These are phyloP conservation scores for Pachycephus smyrnensis DNA, from an alignment of 2,888 invertebrate genomes.

Conservation along the genomic window DNA sequence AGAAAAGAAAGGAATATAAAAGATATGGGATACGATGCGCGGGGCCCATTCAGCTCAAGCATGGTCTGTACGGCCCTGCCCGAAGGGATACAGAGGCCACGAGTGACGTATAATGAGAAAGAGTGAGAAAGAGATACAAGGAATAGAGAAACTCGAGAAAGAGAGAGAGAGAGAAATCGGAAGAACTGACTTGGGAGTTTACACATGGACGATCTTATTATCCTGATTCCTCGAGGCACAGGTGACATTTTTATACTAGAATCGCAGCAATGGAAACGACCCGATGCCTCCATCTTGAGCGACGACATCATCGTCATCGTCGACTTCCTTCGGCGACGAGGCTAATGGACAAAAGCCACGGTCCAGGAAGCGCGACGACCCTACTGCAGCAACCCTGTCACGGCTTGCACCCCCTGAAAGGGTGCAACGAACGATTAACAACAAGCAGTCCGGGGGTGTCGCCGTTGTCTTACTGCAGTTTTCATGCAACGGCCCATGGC, in stretches of 20 bases:
- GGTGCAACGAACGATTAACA: conserved; percentile 61
- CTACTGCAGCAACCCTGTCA: background rate
- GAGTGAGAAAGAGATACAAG: background rate
- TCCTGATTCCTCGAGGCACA: conserved; percentile 48
- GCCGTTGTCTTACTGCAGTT: conserved; percentile 49
- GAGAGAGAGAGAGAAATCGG: background rate
- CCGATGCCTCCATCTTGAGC: conserved; percentile 14
- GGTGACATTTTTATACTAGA: conserved; percentile 42
- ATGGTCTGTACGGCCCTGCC: background rate
- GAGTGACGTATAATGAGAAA: background rate
- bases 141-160: too few species aligned
- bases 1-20: background rate
- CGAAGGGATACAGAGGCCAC: background rate
- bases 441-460: conserved; percentile 52
- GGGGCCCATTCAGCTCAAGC: background rate
- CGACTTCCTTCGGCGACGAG: conserved; percentile 38
- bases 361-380: conserved; percentile 27
- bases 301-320: conserved; percentile 28
- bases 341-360: conserved; percentile 57
- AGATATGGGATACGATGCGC: background rate
- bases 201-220: conserved; percentile 52
- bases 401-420: conserved; percentile 46
- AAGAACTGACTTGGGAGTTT: conserved; percentile 37
- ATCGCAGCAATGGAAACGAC: conserved; percentile 15
- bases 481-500: conserved; percentile 8